Evolutionary conservation across 1,140 invertebrate species (phyloP).

Genomic region (Augochlora pura): DNA sequence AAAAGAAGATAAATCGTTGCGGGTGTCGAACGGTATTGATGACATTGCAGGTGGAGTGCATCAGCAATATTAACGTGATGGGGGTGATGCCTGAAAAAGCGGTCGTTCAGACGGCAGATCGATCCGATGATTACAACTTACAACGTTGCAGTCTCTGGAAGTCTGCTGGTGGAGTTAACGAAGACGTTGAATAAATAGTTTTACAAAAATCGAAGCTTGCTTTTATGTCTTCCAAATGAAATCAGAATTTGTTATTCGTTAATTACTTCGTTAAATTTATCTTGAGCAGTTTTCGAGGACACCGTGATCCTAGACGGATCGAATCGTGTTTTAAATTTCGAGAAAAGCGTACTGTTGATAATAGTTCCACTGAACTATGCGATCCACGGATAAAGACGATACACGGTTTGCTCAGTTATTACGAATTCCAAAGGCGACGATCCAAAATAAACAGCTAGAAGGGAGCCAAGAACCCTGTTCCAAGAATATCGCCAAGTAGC

Average conservation of each 20-base stretch:
- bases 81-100: neutral
- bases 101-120: neutral
- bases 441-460: constrained; percentile 13
- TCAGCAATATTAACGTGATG: neutral
- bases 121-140: constrained; percentile 1
- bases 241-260: no score
- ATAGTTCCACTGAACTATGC: neutral
- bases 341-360: neutral
- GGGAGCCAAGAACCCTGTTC: constrained; percentile 26
- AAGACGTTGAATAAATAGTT: no score
- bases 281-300: no score
- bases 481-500: constrained; percentile 23
- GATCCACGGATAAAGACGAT: neutral
- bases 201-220: no score
- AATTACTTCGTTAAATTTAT: no score
- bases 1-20: constrained; percentile 25
- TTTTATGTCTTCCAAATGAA: no score
- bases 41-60: neutral
- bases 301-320: no score
- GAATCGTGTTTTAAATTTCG: neutral
- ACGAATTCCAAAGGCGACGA: constrained; percentile 27
- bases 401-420: neutral
- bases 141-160: neutral
- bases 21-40: neutral
- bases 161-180: neutral